Base-by-base conservation (phyloP, 2,888 invertebrate genomes). In the Nyleta sp. region DNA sequence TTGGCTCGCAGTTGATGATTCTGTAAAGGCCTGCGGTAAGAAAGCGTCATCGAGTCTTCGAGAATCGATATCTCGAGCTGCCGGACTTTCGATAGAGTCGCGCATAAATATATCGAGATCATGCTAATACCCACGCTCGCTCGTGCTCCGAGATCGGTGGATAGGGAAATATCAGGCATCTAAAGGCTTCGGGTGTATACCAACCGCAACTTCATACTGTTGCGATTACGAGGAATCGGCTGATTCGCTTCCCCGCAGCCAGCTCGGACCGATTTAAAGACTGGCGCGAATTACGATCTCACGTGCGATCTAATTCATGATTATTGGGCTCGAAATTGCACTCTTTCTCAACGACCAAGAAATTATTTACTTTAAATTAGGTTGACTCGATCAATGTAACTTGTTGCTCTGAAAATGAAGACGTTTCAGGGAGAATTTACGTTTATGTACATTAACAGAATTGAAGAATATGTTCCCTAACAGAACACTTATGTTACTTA, bases 91-190 rank as follows among this genome's bases (percentile, higher is more conserved):
- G 78, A 77, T 77, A 78, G 78, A 72, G 68, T 62, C 72, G 72
- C 68, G 70, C 78, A 78, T 77, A 77, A 77, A 77, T 77, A 77
- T 55, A 72, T 72, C 67, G 53, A 53, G 46, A 40, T 59, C 78
- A 78, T 78, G 78, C 73, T 78, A 78, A 78, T 78, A 78, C 78
- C 73, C 73, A 78, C 78, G 78, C 72, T 76, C 68, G 78, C 78
- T 78, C 78, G 78, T 78, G 78, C 78, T 70, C 53, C 68, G 70
- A 73, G 78, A 78, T 78, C 78, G 46, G 52, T 52, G 78, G 78
- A 78, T 78, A 78, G 64, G 73, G 73, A 78, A 73, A 78, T 78
- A 78, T 78, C 78, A 70, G 78, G 73, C 73, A 73, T 73, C 78
- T 78, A 74, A 78, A 78, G 46, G 78, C 78, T 70, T 73, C 70